Evolutionary conservation across 2,888 invertebrate species (phyloP).

Genomic region (Melangyna quadrimaculata): DNA sequence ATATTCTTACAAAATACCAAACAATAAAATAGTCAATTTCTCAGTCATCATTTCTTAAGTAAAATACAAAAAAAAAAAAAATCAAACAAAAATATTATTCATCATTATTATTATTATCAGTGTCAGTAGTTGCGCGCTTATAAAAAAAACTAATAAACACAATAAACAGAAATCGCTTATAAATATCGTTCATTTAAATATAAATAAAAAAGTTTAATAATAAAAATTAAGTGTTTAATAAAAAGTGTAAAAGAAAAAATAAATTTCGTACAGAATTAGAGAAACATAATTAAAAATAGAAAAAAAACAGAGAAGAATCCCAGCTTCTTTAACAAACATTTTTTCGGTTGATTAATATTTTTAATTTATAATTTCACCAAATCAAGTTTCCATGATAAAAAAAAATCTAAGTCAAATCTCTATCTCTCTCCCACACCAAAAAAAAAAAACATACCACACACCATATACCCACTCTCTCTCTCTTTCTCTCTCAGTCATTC

Average conservation of each 20-base stretch:
- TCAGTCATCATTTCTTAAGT: slow-evolving; percentile 62
- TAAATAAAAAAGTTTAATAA: slow-evolving; percentile 38
- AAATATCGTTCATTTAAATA: slow-evolving; percentile 65
- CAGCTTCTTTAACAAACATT: slow-evolving; percentile 63
- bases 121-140: slow-evolving; percentile 70
- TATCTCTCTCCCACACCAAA: slow-evolving; percentile 16
- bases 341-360: slow-evolving; percentile 27
- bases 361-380: slow-evolving; percentile 71
- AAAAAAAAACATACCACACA: slow-evolving; percentile 26
- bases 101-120: slow-evolving; percentile 66
- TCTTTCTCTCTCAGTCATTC: slow-evolving; percentile 54
- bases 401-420: slow-evolving; percentile 27
- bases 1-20: slow-evolving; percentile 50
- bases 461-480: slow-evolving; percentile 20
- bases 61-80: slow-evolving; percentile 20
- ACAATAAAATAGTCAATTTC: slow-evolving; percentile 70
- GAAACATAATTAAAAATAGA: slow-evolving; percentile 11
- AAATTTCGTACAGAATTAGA: slow-evolving; percentile 66
- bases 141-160: slow-evolving; percentile 51
- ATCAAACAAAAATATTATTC: slow-evolving; percentile 40
- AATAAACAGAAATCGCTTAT: slow-evolving; percentile 58
- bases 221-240: slow-evolving; percentile 56
- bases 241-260: slow-evolving; percentile 35
- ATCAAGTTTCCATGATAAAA: slow-evolving; percentile 63
- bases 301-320: slow-evolving; percentile 67